These are phyloP conservation scores for Acanthopleura granulata DNA, from an alignment of 2,888 invertebrate species.

Conservation along the genomic window DNA sequence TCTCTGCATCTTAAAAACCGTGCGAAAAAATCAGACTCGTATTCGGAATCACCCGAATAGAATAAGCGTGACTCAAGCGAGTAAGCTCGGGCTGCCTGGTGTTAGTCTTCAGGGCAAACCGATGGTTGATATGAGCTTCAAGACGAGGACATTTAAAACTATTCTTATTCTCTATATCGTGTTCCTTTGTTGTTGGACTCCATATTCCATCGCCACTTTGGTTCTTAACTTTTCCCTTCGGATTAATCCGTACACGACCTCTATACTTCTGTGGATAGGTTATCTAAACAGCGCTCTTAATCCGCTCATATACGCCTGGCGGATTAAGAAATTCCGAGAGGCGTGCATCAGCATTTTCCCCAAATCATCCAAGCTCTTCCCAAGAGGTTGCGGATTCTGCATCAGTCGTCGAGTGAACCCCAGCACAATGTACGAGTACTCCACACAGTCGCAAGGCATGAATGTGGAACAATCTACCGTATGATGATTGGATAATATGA, in stretches of 20 bases:
- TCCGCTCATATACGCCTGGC: slow-evolving; percentile 55
- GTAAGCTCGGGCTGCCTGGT: neutral
- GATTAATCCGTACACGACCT: slow-evolving; percentile 26
- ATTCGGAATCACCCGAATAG: slow-evolving; percentile 44
- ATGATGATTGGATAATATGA: too few species aligned
- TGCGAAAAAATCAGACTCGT: slow-evolving; percentile 41
- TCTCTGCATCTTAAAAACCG: slow-evolving; percentile 45
- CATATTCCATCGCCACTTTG: slow-evolving; percentile 43
- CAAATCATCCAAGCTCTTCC: slow-evolving; percentile 20
- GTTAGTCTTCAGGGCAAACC: slow-evolving; percentile 18
- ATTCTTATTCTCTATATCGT: slow-evolving; percentile 54
- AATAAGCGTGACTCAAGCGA: slow-evolving; percentile 36
- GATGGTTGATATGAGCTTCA: slow-evolving; percentile 53
- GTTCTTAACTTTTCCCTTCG: slow-evolving; percentile 29
- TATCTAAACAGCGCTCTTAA: slow-evolving; percentile 57
- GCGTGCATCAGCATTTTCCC: slow-evolving; percentile 37
- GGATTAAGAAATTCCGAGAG: slow-evolving; percentile 53
- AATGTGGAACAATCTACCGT: too few species aligned
- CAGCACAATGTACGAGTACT: slow-evolving; percentile 29
- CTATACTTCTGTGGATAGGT: slow-evolving; percentile 43
- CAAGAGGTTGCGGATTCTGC: neutral
- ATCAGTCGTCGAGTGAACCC: slow-evolving; percentile 38
- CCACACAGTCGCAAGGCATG: too few species aligned
- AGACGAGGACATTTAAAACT: slow-evolving; percentile 59
- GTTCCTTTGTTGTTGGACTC: slow-evolving; percentile 51